Percentiles rank a stretch among this genome's conserved stretches.
Conservation (phyloP, 1,140 invertebrate species). For the Tetramorium parvispinum region DNA sequence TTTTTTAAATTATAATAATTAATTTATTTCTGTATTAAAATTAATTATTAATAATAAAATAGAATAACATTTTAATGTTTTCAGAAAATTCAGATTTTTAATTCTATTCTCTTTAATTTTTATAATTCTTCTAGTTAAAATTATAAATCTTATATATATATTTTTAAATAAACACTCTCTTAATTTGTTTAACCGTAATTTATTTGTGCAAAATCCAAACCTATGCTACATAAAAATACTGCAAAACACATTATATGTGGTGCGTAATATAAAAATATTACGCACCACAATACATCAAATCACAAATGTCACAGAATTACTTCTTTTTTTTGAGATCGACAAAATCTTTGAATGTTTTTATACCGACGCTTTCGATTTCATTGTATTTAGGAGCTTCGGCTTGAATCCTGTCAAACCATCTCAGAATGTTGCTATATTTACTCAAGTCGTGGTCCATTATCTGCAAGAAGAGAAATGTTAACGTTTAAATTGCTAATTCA, state of each 20-base stretch:
- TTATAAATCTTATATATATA: neutral
- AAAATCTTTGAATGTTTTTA: conserved; percentile 81
- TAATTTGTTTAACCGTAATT: neutral
- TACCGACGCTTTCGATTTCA: conserved; percentile 88
- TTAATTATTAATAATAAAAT: conserved; percentile 3
- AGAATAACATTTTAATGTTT: neutral
- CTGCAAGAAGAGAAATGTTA: no score
- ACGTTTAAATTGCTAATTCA: no score
- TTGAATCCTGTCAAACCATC: conserved; percentile 90
- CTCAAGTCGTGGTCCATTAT: no score
- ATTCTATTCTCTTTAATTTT: neutral
- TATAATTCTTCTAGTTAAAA: neutral
- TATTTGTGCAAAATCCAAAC: conserved; percentile 32
- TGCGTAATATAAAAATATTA: conserved; percentile 10
- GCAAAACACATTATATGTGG: neutral
- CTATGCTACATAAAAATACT: neutral
- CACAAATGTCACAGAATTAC: conserved; percentile 18
- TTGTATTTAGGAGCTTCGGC: conserved; percentile 89
- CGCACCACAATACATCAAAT: neutral
- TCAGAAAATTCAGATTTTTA: neutral
- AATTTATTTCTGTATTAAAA: neutral
- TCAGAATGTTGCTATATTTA: no score
- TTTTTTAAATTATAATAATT: neutral
- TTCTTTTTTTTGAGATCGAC: conserved; percentile 73
- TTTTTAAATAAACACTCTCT: neutral